Conservation (phyloP, 2,113 vertebrate genomes). For the Myiagra hebetior region DNA sequence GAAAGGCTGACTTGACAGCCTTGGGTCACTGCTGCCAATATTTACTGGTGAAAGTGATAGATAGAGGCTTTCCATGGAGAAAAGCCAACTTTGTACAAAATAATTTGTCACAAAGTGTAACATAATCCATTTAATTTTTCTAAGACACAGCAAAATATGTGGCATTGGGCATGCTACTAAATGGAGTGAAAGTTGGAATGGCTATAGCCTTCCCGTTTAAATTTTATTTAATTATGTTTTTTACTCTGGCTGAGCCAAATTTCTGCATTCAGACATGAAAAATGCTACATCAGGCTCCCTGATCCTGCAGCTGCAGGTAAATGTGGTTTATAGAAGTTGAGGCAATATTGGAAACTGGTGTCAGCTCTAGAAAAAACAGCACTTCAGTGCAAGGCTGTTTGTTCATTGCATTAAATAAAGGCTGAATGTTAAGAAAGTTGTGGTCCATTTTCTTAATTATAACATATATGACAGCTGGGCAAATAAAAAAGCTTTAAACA, state of each 20-base stretch:
- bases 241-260: not conserved
- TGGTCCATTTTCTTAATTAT: not conserved
- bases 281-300: not conserved
- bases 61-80: not conserved
- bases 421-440: not conserved
- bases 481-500: not conserved
- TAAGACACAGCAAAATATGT: not conserved
- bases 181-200: rapidly evolving
- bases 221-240: not conserved
- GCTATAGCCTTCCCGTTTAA: not conserved
- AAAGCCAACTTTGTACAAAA: not conserved
- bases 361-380: not conserved
- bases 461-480: not conserved
- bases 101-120: not conserved
- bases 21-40: not conserved
- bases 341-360: not conserved
- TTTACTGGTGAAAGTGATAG: not conserved
- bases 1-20: not conserved
- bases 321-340: not conserved
- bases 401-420: not conserved
- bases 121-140: not conserved
- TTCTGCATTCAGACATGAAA: not conserved
- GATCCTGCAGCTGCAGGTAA: not conserved
- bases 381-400: not conserved
- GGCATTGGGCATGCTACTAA: not conserved